Base-by-base conservation (phyloP, 2,113 vertebrate genomes). In the Brachyhypopomus gauderio region DNA sequence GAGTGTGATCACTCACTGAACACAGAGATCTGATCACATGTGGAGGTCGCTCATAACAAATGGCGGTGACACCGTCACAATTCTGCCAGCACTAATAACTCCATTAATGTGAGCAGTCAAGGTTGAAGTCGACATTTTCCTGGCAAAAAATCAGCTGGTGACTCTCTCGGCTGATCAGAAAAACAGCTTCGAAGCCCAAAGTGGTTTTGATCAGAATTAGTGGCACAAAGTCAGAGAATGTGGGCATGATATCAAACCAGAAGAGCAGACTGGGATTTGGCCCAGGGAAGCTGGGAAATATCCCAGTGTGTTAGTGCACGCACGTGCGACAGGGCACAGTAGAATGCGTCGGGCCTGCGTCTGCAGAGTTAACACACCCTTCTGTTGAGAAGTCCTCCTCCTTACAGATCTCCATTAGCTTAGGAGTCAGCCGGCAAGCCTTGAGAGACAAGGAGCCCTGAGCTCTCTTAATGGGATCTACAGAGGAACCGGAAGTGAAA, bases 371-470 rank as follows among this genome's bases (percentile, higher is more conserved):
- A 67, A 23, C 95, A 79, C 34, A 96, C 95, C 93, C 94, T 93
- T 96, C 95, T n/a, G 94, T 91, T 80, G 95, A 94, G 88, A 96
- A 96, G 87, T 96, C 95, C 88, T 96, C 96, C 84, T 96, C 95
- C 88, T 95, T 96, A 88, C 95, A 96, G 86, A 96, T 93, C 86
- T 96, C 95, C 95, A 96, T 96, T 86, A 96, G 90, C 86, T 96
- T 96, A 60, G 95, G 95, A 85, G 95, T 96, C 88, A 96, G 89
- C 36, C 95, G 92, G 84, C 96, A 96, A 0, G 95, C 95, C 87
- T 96, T 96, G 38, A 96, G 91, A 0, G 94, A 96, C 79, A 96
- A 87, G 34, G 95, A 96, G 0, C 95, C 95, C 84, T 96, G 95
- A 22, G 93, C 92, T 70, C 95, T 96, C 89, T 96, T 96, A 88